A percentile compares a stretch with the other conserved stretches of the same genome.
Conservation (phyloP, 2,113 vertebrate genomes). For the Symphodus melops region DNA sequence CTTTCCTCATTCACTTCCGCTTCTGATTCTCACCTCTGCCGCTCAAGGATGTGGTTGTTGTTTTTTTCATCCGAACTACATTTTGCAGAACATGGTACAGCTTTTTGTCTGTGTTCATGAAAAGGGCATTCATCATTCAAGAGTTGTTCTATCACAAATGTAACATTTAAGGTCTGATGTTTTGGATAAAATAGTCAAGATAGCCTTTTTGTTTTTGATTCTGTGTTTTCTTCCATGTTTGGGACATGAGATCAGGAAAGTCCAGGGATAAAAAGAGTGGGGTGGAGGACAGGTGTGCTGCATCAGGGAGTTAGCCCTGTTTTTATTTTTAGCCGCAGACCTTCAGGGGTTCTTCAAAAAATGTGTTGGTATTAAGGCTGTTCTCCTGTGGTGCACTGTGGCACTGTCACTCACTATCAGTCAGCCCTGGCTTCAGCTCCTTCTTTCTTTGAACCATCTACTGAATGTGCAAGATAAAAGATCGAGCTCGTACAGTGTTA, state of each 20-base stretch:
- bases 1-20: background rate
- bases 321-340: slow-evolving; percentile 80
- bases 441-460: background rate
- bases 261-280: slow-evolving; percentile 55
- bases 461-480: background rate
- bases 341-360: slow-evolving; percentile 67
- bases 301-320: slow-evolving; percentile 75
- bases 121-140: slow-evolving; percentile 47
- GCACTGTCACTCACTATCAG: slow-evolving; percentile 53
- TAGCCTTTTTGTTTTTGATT: background rate
- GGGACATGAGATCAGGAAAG: slow-evolving; percentile 22
- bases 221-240: slow-evolving; percentile 18
- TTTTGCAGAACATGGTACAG: slow-evolving; percentile 11
- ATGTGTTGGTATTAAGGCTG: slow-evolving; percentile 64
- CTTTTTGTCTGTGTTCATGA: slow-evolving; percentile 5
- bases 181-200: slow-evolving; percentile 15
- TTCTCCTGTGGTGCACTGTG: slow-evolving; percentile 59
- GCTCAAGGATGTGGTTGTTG: slow-evolving; percentile 20
- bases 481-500: background rate
- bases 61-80: slow-evolving; percentile 8
- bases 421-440: slow-evolving; percentile 13
- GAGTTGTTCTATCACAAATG: slow-evolving; percentile 21
- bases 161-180: slow-evolving; percentile 12
- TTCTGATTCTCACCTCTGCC: slow-evolving; percentile 27
- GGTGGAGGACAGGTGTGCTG: slow-evolving; percentile 68